Percentiles rank a stretch among this genome's conserved stretches.
Conservation (phyloP, 92 coral and sea anemone species). For the Parazoanthus darwini region DNA sequence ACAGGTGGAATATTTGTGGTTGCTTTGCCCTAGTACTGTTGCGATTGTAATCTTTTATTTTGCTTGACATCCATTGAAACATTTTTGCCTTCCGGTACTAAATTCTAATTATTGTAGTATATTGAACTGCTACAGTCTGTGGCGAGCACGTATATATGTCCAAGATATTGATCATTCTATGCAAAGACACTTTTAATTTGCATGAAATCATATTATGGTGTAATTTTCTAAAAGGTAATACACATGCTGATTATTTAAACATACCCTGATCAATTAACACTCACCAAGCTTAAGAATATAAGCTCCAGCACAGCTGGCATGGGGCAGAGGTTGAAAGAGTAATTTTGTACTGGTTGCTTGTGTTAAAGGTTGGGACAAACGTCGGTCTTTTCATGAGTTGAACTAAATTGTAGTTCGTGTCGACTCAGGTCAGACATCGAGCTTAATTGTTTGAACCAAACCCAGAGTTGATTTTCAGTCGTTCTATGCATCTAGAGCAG, state of each 20-base stretch:
- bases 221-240: background rate
- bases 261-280: background rate
- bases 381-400: no score
- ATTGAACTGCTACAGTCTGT: background rate
- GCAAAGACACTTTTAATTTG: background rate
- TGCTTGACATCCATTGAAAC: background rate
- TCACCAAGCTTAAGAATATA: no score
- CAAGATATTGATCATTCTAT: background rate
- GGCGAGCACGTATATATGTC: background rate
- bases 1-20: slow-evolving; percentile 16
- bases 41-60: background rate
- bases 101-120: no score
- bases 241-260: background rate
- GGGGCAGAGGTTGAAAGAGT: no score
- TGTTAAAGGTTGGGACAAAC: no score
- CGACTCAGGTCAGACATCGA: no score
- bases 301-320: no score
- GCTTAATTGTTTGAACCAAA: no score
- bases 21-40: background rate
- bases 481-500: no score
- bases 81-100: background rate
- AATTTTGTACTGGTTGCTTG: no score
- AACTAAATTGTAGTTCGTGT: no score
- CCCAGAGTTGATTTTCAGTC: no score
- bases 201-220: background rate